Conservation (phyloP, 2,888 invertebrate species). For the Plebejus anna region DNA sequence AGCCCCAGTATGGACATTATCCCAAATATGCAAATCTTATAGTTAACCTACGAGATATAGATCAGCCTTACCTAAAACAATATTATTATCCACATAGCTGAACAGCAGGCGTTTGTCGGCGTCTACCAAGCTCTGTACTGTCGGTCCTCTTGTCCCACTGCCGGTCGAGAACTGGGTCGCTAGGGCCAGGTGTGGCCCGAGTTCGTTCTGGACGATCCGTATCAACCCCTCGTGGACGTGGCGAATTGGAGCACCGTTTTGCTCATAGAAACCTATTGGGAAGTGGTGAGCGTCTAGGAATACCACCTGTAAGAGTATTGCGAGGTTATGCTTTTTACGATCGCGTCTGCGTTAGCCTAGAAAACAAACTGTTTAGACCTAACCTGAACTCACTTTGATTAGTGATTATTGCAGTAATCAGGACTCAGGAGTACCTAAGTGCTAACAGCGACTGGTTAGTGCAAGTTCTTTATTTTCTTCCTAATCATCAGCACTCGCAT, state of each 20-base stretch:
- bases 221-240: constrained; percentile 77
- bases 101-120: constrained; percentile 74
- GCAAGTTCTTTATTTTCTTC: too few relatives aligned
- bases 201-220: constrained; percentile 75
- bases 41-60: too few relatives aligned
- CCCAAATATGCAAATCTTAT: too few relatives aligned
- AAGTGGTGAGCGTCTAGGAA: constrained; percentile 92
- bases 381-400: too few relatives aligned
- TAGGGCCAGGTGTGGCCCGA: constrained; percentile 76
- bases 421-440: too few relatives aligned
- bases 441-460: too few relatives aligned
- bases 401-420: too few relatives aligned
- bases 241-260: constrained; percentile 64
- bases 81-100: constrained; percentile 75
- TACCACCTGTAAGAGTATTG: constrained; percentile 70
- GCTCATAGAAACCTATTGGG: constrained; percentile 82
- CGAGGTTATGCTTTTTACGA: too few relatives aligned
- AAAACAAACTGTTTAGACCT: too few relatives aligned
- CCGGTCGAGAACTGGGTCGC: constrained; percentile 64
- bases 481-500: too few relatives aligned
- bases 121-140: constrained; percentile 67
- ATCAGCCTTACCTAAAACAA: constrained; percentile 50
- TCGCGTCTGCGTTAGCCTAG: too few relatives aligned
- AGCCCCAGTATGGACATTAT: too few relatives aligned
- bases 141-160: constrained; percentile 63